phyloP scores from a whole-genome alignment of 2,888 invertebrate species.

The Halictus quadricinctus region DNA sequence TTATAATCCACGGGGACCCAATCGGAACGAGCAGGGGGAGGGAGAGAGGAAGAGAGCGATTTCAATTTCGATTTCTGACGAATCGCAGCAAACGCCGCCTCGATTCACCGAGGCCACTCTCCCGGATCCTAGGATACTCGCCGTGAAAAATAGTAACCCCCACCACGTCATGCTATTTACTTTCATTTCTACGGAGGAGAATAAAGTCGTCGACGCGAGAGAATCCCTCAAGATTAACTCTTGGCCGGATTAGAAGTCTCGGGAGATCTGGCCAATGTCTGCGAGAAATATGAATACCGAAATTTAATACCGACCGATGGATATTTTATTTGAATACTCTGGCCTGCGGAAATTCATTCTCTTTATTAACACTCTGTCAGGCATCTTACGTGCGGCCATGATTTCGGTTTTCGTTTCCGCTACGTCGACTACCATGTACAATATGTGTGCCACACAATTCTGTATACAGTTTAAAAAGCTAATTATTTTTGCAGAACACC shows the following conservation, averaged over 20 bases:
- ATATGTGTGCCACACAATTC: no score
- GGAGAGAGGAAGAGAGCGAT: constrained; percentile 6
- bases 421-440: no score
- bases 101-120: not conserved
- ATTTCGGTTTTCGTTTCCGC: no score
- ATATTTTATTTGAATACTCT: not conserved
- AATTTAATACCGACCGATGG: not conserved
- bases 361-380: not conserved
- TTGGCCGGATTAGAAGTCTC: not conserved
- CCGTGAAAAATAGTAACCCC: not conserved
- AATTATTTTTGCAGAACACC: no score
- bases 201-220: not conserved
- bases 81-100: not conserved
- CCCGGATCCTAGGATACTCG: not conserved
- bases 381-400: no score
- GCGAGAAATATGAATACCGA: not conserved
- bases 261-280: not conserved
- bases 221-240: constrained; percentile 5
- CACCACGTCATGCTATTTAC: not conserved
- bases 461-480: no score
- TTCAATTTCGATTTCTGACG: constrained; percentile 49
- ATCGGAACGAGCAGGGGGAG: not conserved
- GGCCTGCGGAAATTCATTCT: not conserved
- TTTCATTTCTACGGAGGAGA: constrained; percentile 2
- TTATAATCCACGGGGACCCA: constrained; percentile 36